Evolutionary conservation across 2,888 invertebrate species (phyloP), one percentile per base, ranked within the genome.

Genomic region (Venustoraphidia nigricollis): DNA sequence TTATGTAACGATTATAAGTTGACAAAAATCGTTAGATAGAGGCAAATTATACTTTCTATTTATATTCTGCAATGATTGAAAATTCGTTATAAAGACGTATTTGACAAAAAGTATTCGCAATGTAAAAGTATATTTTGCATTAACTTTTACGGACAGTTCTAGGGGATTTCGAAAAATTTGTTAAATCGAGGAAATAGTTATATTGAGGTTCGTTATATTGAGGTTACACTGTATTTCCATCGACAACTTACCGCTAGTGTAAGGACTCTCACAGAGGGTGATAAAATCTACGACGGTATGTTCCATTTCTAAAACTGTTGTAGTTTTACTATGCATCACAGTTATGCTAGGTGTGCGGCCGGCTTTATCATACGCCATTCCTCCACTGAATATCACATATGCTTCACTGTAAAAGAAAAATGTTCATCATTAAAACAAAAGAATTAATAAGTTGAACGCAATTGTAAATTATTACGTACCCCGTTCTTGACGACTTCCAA

Each of bases 221-320:
- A n/a, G n/a, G n/a, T n/a, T n/a, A n/a, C n/a, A n/a, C 2, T 17
- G 2, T 27, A 27, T 38, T 8, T 10, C 8, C 17, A 17, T 13
- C 11, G 13, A 34, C 41, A 51, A 63, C 72, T 66, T 65, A 93
- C 93, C 93, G 65, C 88, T 88, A 53, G 82, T 76, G 78, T 90
- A 96, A 17, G 95, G 95, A 57, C 88, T 91, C 68, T 94, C 92
- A 70, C 94, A 94, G 50, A 97, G 77, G 50, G 92, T 90, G 62
- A 95, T 83, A 72, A 98, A 97, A 77, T 96, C 95, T 53, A 97
- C 81, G 53, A 98, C 94, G 63, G 85, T 87, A 72, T 97, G 93
- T 66, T 98, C 97, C 97, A 98, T 97, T 77, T 98, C 97, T 61
- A 98, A 76, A 53, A 97, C 95, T 35, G 95, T 95, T 56, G 94